phyloP scores from a whole-genome alignment of 2,113 vertebrate genomes.

The Glaucomys volans region DNA sequence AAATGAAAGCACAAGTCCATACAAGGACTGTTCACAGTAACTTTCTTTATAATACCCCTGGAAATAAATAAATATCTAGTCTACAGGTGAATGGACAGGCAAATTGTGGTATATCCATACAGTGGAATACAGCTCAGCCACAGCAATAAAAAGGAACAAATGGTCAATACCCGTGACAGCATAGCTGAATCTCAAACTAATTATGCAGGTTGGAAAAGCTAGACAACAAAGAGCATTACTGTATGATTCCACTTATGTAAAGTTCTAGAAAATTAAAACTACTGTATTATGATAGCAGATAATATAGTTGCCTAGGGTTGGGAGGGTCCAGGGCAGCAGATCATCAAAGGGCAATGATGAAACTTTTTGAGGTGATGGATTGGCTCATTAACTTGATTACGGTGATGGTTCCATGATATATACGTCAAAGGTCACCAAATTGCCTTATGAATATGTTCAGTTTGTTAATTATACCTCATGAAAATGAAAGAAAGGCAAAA shows the following conservation, averaged over 20 bases:
- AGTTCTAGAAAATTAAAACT: not conserved
- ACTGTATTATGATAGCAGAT: not conserved
- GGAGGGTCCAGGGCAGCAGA: not conserved
- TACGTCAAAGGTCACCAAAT: not conserved
- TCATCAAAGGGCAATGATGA: not conserved
- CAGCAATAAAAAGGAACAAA: conserved; percentile 11
- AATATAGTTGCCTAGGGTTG: not conserved
- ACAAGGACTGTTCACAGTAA: not conserved
- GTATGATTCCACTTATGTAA: not conserved
- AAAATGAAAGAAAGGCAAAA: not conserved
- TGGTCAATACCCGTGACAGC: not conserved
- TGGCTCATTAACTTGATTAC: conserved; percentile 37
- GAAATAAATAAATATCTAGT: not conserved
- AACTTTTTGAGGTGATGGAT: not conserved
- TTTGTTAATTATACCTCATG: not conserved
- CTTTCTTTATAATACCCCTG: not conserved
- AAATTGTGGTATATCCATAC: not conserved
- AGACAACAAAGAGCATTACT: not conserved
- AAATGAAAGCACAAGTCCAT: not conserved
- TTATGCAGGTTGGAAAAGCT: not conserved
- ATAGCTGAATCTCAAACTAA: conserved; percentile 17
- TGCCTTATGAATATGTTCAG: not conserved
- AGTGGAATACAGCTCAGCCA: not conserved
- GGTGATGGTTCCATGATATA: not conserved
- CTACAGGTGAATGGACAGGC: not conserved